These are phyloP conservation scores for Cryptocheilus praepositus DNA, from an alignment of 2,888 invertebrate genomes.

Conservation along the genomic window DNA sequence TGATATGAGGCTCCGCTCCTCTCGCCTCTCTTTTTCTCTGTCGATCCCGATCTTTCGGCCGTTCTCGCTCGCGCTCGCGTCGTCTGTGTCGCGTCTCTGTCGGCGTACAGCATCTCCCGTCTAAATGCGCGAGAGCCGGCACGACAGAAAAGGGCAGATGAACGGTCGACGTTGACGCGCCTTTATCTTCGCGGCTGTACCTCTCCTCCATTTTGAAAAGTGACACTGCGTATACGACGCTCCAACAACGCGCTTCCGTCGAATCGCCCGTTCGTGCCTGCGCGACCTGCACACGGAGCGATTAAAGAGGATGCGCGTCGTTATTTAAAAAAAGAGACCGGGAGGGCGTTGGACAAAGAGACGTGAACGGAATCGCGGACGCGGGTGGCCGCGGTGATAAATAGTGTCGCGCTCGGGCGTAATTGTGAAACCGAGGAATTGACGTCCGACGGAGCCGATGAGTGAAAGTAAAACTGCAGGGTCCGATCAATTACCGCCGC, in stretches of 20 bases:
- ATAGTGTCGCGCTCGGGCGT: constrained; percentile 12
- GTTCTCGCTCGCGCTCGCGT: constrained; percentile 10
- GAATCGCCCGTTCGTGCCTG: constrained; percentile 39
- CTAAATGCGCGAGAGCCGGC: constrained; percentile 1
- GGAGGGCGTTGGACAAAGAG: constrained; percentile 30
- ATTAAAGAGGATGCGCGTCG: constrained; percentile 46
- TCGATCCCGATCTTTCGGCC: background rate
- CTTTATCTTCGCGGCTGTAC: constrained; percentile 54
- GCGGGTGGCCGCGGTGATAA: constrained; percentile 6
- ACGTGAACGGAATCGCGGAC: constrained; percentile 33
- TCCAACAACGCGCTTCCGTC: constrained; percentile 42
- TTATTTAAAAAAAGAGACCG: constrained; percentile 38
- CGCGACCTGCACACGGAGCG: constrained; percentile 40
- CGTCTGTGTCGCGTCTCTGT: constrained; percentile 19
- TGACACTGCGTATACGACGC: constrained; percentile 39
- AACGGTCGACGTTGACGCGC: constrained; percentile 46
- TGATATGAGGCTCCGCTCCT: constrained; percentile 67
- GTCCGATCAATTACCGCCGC: too few relatives aligned
- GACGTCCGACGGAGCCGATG: too few relatives aligned
- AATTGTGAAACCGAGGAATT: constrained; percentile 29
- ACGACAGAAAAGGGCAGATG: constrained; percentile 30
- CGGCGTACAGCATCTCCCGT: too few relatives aligned
- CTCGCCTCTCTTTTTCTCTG: constrained; percentile 18
- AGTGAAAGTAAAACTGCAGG: too few relatives aligned
- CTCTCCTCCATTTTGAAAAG: constrained; percentile 48